Conservation (phyloP, 2,888 invertebrate species). For the Xestia ashworthii region DNA sequence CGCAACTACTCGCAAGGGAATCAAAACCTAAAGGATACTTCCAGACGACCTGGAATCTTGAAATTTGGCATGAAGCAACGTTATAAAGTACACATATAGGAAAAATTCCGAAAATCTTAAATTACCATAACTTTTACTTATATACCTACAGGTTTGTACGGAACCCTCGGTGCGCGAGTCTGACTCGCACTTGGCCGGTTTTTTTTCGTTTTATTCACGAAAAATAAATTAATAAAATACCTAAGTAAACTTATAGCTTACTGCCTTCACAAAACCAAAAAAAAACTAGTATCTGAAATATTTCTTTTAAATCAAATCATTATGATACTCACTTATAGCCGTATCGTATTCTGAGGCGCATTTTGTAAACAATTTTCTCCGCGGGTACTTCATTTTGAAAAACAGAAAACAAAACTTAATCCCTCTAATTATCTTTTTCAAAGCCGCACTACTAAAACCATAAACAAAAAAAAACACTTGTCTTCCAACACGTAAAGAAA, state of each 20-base stretch:
- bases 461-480: slow-evolving; percentile 28
- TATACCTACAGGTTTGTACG: no score
- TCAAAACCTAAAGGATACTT: no score
- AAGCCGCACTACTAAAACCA: slow-evolving; percentile 37
- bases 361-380: slow-evolving; percentile 77
- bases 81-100: no score
- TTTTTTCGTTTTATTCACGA: background rate
- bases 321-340: slow-evolving; percentile 79
- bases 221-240: background rate
- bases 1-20: no score
- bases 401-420: slow-evolving; percentile 34
- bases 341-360: slow-evolving; percentile 75
- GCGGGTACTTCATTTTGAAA: slow-evolving; percentile 85
- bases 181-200: no score
- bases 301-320: background rate
- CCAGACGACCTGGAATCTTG: no score
- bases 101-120: no score
- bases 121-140: no score
- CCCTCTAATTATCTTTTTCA: background rate
- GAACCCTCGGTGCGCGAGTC: no score
- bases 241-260: background rate
- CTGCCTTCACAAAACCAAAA: background rate
- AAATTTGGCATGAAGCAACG: no score
- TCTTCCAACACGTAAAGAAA: slow-evolving; percentile 4
- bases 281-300: no score